A percentile compares a stretch with the other conserved stretches of the same genome.
Evolutionary conservation across 2,113 vertebrate species (phyloP).

Genomic region (Strix uralensis): DNA sequence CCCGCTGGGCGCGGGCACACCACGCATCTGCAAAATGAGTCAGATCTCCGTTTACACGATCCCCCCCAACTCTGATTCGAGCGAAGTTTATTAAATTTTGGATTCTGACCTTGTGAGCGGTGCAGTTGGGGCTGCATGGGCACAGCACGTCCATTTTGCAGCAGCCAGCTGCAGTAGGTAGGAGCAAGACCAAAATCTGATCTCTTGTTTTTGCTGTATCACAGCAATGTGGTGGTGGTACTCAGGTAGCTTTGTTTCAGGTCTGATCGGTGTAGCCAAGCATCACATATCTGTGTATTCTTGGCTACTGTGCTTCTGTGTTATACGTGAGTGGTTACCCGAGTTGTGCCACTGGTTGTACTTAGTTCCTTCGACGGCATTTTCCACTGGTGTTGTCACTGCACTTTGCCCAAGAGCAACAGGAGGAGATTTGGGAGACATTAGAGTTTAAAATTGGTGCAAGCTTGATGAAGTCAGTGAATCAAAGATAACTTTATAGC

Average conservation of each 20-base stretch:
- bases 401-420: background rate
- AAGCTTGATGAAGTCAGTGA: background rate
- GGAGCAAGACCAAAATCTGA: background rate
- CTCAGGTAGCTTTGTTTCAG: rapidly evolving
- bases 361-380: rapidly evolving
- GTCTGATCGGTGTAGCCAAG: rapidly evolving
- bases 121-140: rapidly evolving
- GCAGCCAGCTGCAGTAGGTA: rapidly evolving
- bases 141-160: rapidly evolving
- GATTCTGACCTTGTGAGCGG: too few relatives aligned
- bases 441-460: background rate
- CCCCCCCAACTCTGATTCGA: rapidly evolving
- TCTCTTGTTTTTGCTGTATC: rapidly evolving
- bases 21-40: rapidly evolving
- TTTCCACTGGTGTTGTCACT: background rate
- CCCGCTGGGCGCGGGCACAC: rapidly evolving
- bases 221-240: rapidly evolving
- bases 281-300: rapidly evolving
- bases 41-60: background rate
- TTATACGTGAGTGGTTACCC: rapidly evolving
- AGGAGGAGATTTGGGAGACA: background rate
- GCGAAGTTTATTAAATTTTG: background rate
- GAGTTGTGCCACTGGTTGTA: too few relatives aligned
- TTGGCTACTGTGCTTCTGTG: too few relatives aligned
- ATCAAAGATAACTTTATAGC: background rate